Evolutionary conservation across 2,888 invertebrate genomes (phyloP).

Genomic region (Lithodes maja): DNA sequence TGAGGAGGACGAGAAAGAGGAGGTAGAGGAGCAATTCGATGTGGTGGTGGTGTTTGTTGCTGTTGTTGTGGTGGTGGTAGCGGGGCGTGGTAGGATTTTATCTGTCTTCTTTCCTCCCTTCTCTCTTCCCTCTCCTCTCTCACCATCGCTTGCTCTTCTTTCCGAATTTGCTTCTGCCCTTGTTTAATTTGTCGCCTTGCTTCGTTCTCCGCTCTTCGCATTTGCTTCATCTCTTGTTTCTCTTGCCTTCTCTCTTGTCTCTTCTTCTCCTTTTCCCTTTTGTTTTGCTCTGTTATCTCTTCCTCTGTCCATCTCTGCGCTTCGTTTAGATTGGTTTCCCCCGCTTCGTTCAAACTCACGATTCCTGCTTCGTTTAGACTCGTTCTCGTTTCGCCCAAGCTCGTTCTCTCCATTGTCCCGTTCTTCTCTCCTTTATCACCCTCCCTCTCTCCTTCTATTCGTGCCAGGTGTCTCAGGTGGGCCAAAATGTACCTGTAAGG

Average conservation of each 20-base stretch:
- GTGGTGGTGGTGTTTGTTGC: not conserved
- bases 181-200: not conserved
- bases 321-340: not conserved
- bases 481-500: constrained; percentile 25
- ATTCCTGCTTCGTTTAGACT: not conserved
- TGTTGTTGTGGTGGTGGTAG: not conserved
- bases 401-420: not conserved
- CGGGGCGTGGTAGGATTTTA: not conserved
- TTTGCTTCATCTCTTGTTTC: not conserved
- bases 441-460: not conserved
- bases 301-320: not conserved
- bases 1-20: not conserved
- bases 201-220: not conserved
- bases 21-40: not conserved
- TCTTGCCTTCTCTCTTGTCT: not conserved
- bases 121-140: constrained; percentile 7
- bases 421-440: not conserved
- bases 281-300: not conserved
- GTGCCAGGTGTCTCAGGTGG: constrained; percentile 1
- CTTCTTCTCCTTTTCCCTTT: not conserved
- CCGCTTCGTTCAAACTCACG: not conserved
- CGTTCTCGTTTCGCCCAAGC: not conserved
- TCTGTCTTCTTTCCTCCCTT: constrained; percentile 5
- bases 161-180: not conserved
- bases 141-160: not conserved